A percentile compares a stretch with the other conserved stretches of the same genome.
Conservation (phyloP, 2,888 invertebrate species). For the Augochlorella aurata region DNA sequence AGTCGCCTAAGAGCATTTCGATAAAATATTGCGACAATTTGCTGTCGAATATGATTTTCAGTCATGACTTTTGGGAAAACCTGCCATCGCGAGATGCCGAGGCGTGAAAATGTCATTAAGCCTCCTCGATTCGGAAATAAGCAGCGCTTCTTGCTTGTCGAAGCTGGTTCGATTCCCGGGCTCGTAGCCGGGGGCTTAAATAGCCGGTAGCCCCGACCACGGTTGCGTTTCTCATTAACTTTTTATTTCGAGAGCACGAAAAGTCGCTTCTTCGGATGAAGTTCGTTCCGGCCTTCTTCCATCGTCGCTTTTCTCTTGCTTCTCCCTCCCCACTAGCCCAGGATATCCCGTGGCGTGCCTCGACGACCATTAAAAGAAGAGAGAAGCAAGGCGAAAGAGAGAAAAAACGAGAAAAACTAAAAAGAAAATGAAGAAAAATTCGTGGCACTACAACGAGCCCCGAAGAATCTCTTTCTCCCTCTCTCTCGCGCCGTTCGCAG, state of each 20-base stretch:
- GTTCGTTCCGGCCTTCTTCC: slow-evolving; percentile 61
- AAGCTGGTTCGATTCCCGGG: slow-evolving; percentile 59
- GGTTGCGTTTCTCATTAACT: slow-evolving; percentile 79
- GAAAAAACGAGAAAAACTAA: not conserved
- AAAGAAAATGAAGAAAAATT: slow-evolving; percentile 61
- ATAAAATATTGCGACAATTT: no score
- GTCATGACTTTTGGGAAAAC: not conserved
- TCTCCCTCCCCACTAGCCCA: not conserved
- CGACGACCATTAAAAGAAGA: slow-evolving; percentile 38
- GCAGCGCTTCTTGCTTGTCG: slow-evolving; percentile 60
- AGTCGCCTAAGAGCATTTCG: no score
- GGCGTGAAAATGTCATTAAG: slow-evolving; percentile 38
- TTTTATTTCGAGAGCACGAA: slow-evolving; percentile 79
- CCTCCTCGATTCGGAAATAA: slow-evolving; percentile 70
- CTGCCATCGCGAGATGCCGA: no score
- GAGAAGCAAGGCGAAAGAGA: not conserved
- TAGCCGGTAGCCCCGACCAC: slow-evolving; percentile 50
- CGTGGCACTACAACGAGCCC: slow-evolving; percentile 42
- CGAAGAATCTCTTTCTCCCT: slow-evolving; percentile 39
- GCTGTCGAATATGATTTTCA: no score
- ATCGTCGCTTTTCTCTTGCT: slow-evolving; percentile 44
- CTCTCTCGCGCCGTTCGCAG: not conserved
- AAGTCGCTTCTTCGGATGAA: slow-evolving; percentile 75
- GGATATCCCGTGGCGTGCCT: slow-evolving; percentile 5
- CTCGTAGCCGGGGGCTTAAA: slow-evolving; percentile 58